Evolutionary conservation across 2,888 invertebrate species (phyloP), one percentile per base, ranked within the genome.

Genomic region (Elysia crispata): DNA sequence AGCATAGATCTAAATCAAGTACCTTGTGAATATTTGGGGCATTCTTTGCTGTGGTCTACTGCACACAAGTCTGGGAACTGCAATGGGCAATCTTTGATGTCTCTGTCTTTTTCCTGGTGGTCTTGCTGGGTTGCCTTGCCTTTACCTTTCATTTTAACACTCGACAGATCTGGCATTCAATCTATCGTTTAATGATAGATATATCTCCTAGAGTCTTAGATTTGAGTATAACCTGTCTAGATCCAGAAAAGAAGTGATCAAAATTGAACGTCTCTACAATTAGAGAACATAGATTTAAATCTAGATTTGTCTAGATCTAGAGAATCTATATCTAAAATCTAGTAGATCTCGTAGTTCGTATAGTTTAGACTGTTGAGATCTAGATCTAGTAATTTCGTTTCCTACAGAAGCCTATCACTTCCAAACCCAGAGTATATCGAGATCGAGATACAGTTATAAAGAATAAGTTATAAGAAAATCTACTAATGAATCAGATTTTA

Each of bases 51-150:
- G 83, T 92, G 91, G 80, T 92, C 92, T n/a, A 92, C 89, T n/a
- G 91, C 89, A 57, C 88, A 88, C 28, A 92, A 87, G 76, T 91
- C 91, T 30, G 92, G 91, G 84, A 91, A 92, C 84, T 90, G 88
- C 31, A 92, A 85, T 20, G 92, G 92, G 85, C 92, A 92, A 76
- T 92, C 91, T 77, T 91, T 90, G 31, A 81, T 81, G 64, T 83
- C 82, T 6, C 80, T 72, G 57, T 78, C 77, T 54, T 80, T 80
- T 62, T 80, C 80, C 64, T 81, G 76, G 25, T 79, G 69, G 41
- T 41, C 41, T 76, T 69, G 64, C 25, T 80, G 76, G 20, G 76
- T 72, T 1, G 67, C 54, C 41, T 78, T 72, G 8, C 85, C 87
- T 82, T 88, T 89, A 64, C 87, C 90, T 81, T 91, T 90, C 89